Evolutionary conservation across 2,797 vertebrate species (phyloP).

Genomic region (Morus bassanus): DNA sequence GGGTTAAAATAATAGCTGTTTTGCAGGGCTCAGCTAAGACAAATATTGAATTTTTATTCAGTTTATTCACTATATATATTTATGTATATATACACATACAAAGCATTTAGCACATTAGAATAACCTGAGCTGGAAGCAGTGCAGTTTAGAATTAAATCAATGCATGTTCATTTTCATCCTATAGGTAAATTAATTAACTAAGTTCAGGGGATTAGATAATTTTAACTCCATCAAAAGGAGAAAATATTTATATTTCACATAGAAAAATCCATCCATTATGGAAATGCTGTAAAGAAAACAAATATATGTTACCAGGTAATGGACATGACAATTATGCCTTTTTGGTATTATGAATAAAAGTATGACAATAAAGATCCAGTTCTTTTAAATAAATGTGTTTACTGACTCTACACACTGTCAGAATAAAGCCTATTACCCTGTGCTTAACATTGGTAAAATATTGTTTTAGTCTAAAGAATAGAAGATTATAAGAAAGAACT

Average conservation of each 20-base stretch:
- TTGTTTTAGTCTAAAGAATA: neutral
- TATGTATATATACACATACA: neutral
- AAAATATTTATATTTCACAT: slow-evolving; percentile 8
- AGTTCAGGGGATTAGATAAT: neutral
- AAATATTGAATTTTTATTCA: slow-evolving; percentile 17
- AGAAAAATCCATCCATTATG: neutral
- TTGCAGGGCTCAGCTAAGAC: slow-evolving; percentile 20
- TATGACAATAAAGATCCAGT: neutral
- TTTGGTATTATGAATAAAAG: neutral
- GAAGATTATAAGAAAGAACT: neutral
- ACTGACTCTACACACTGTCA: neutral
- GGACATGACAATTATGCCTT: neutral
- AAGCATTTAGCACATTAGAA: neutral
- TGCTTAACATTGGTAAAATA: neutral
- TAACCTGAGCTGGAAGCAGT: neutral
- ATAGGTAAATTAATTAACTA: neutral
- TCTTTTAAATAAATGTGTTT: neutral
- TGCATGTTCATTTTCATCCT: neutral
- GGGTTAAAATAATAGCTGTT: slow-evolving; percentile 13
- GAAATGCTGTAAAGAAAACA: neutral
- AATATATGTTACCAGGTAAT: neutral
- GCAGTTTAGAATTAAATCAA: neutral
- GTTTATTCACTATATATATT: neutral
- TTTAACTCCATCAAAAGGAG: neutral
- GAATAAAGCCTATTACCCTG: neutral